Evolutionary conservation across 1,140 invertebrate species (phyloP), one percentile per base, ranked within the genome.

Genomic region (Drosophila orena): DNA sequence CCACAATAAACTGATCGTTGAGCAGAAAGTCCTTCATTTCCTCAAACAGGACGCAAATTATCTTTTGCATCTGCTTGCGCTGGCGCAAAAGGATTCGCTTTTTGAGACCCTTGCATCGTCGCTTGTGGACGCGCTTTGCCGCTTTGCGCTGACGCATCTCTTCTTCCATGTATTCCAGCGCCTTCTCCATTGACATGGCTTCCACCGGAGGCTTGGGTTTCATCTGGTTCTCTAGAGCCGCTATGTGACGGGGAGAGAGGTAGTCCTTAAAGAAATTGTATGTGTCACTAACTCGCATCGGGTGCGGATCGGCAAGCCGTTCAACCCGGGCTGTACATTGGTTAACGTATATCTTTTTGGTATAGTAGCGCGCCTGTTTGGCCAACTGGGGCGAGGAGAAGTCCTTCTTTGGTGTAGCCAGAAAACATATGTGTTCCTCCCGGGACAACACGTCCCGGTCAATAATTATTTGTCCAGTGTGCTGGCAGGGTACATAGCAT

Each of bases 11-110:
- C 38, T 92, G 90, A 65, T 92, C 90, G 30, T 88, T 90, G 4
- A 92, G 66, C 0, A 92, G 75, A 38, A 90, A 92, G 8, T 91
- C 84, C 58, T 91, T 91, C 86, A 92, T 91, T 59, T 91, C 91
- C 58, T 92, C 91, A 27, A 92, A 92, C 10, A 92, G 59, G 0
- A 89, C 81, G 43, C 78, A 91, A 20, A 92, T 69, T n/a, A 92
- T 92, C 53, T 83, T 91, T 27, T 77, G 77, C 74, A 92, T 91
- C 55, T 92, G 91, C 6, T 85, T 85, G 38, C 84, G 78, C 20
- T 92, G 90, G 12, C 79, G 80, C 38, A 69, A 42, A 1, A 91
- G 42, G 20, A 92, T 91, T 12, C 83, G 61, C 27, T 86, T 79
- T 49, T 77, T 79, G 0, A 91, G 60, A 4, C 75, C 69, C 6